Conservation (phyloP, 1,140 invertebrate species). For the Drosophila gunungcola region DNA sequence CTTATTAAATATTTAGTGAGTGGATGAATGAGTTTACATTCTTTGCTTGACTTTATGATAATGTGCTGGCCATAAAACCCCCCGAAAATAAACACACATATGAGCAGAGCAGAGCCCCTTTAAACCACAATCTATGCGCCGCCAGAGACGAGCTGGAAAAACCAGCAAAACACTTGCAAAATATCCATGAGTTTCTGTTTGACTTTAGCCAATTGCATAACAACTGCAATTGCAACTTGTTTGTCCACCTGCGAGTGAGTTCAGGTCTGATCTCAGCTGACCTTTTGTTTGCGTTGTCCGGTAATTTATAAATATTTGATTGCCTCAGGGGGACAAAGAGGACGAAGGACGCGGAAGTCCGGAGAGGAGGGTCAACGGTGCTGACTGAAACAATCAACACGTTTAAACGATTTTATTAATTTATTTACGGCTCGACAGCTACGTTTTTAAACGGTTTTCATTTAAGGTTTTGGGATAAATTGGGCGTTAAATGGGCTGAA, state of each 20-base stretch:
- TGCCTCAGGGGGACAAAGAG: constrained; percentile 18
- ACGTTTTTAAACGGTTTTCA: constrained; percentile 44
- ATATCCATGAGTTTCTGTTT: constrained; percentile 7
- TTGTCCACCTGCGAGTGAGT: constrained; percentile 43
- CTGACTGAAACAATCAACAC: constrained; percentile 73
- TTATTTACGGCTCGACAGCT: constrained; percentile 53
- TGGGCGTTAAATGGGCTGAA: neutral
- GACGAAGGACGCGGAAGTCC: constrained; percentile 39
- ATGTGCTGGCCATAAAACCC: constrained; percentile 42
- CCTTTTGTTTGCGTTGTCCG: constrained; percentile 56
- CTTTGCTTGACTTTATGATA: constrained; percentile 81
- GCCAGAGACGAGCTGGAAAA: constrained; percentile 13
- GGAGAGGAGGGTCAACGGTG: neutral
- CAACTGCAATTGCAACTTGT: constrained; percentile 24
- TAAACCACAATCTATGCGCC: constrained; percentile 10
- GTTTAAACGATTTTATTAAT: constrained; percentile 77
- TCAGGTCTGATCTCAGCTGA: constrained; percentile 24
- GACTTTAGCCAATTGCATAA: constrained; percentile 17
- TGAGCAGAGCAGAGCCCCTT: constrained; percentile 1
- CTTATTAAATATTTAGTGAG: constrained; percentile 82
- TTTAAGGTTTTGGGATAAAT: constrained; percentile 16
- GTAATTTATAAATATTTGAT: constrained; percentile 68
- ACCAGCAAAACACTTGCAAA: constrained; percentile 15
- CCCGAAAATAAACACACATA: constrained; percentile 14
- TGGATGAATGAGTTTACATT: constrained; percentile 76